Conservation (phyloP, 2,113 vertebrate species). For the Notiomystis cincta region DNA sequence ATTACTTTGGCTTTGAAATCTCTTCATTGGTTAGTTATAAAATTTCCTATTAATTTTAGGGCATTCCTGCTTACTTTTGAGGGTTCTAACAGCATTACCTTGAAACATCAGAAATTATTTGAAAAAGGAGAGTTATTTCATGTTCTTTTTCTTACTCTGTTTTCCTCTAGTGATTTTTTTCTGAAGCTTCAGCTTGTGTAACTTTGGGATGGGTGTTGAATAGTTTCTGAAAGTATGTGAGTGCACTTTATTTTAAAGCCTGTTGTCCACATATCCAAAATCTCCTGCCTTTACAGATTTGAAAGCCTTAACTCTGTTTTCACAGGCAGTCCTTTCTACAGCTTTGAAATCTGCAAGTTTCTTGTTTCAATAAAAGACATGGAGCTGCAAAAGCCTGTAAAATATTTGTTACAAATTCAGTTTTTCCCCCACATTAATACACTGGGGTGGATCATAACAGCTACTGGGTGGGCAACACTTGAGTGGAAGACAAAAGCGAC, state of each 20-base stretch:
- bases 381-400: neutral
- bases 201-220: neutral
- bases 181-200: neutral
- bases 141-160: neutral
- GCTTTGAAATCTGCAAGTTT: neutral
- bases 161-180: neutral
- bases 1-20: conserved; percentile 21
- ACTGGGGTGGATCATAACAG: neutral
- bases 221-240: neutral
- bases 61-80: neutral
- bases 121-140: neutral
- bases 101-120: neutral
- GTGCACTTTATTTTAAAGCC: neutral
- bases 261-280: neutral
- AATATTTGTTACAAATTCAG: neutral
- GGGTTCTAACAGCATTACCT: neutral
- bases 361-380: neutral
- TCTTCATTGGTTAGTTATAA: neutral
- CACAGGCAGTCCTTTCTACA: neutral
- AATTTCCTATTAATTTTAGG: conserved; percentile 24
- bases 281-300: neutral
- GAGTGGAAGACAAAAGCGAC: neutral
- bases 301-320: neutral
- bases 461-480: neutral
- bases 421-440: fast-evolving